Evolutionary conservation across 2,888 invertebrate species (phyloP).

Genomic region (Tetranychus truncatus): DNA sequence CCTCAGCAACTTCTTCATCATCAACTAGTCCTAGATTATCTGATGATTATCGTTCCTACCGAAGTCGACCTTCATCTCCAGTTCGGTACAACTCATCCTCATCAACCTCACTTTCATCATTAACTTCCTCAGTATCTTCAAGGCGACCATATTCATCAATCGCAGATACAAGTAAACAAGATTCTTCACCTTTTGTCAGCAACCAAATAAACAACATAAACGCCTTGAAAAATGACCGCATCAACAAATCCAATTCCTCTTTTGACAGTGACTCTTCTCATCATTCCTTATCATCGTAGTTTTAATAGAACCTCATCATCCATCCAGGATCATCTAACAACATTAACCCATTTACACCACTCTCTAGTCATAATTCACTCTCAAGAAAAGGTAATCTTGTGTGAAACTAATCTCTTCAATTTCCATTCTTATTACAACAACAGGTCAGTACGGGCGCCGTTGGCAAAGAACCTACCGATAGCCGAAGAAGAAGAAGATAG

Average conservation of each 20-base stretch:
- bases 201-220: no score
- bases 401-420: no score
- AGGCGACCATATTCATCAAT: neutral
- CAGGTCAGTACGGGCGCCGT: slow-evolving; percentile 21
- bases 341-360: no score
- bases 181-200: neutral
- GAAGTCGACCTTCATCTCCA: neutral
- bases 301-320: neutral
- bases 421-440: neutral
- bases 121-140: neutral
- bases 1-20: neutral
- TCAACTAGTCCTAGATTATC: neutral
- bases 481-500: slow-evolving; percentile 17
- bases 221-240: neutral
- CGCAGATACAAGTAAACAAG: neutral
- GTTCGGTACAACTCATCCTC: neutral
- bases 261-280: neutral
- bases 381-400: no score
- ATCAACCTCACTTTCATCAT: slow-evolving; percentile 1
- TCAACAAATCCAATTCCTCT: slow-evolving; percentile 1
- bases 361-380: no score
- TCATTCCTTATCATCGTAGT: neutral
- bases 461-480: slow-evolving; percentile 27
- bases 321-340: no score
- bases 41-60: neutral